These are phyloP conservation scores for Drosophila kurseongensis DNA, from an alignment of 1,140 invertebrate species.

Conservation along the genomic window DNA sequence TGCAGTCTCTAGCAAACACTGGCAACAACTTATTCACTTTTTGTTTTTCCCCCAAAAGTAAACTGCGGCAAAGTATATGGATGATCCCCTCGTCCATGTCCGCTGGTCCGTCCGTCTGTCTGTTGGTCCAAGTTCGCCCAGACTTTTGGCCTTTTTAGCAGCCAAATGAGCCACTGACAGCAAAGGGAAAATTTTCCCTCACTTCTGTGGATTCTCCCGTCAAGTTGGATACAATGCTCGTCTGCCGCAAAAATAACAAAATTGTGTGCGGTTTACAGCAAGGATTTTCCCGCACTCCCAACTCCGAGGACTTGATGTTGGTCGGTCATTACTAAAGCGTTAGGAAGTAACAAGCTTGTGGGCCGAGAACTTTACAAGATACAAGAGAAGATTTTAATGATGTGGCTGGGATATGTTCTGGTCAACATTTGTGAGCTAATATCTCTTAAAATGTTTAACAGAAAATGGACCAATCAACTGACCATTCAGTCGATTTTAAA, in stretches of 20 bases:
- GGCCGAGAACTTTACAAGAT: slow-evolving; percentile 14
- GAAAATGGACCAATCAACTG: too few relatives aligned
- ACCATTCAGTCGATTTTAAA: not conserved
- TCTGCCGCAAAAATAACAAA: slow-evolving; percentile 72
- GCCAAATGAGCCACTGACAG: slow-evolving; percentile 72
- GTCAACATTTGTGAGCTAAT: not conserved
- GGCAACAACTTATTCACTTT: slow-evolving; percentile 76
- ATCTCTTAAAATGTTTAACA: not conserved
- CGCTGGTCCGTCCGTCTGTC: not conserved
- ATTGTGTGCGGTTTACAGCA: slow-evolving; percentile 59
- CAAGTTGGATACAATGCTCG: slow-evolving; percentile 62
- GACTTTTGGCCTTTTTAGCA: slow-evolving; percentile 49
- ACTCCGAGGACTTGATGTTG: slow-evolving; percentile 12
- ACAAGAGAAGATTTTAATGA: slow-evolving; percentile 33
- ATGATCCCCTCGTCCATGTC: not conserved
- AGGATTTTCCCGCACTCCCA: slow-evolving; percentile 44
- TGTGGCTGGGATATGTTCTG: slow-evolving; percentile 2
- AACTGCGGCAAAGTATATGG: slow-evolving; percentile 59
- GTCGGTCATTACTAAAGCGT: slow-evolving; percentile 30
- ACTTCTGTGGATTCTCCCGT: slow-evolving; percentile 24
- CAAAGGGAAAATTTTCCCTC: slow-evolving; percentile 41
- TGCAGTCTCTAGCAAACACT: slow-evolving; percentile 66
- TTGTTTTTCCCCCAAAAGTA: slow-evolving; percentile 66
- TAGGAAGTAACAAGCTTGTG: slow-evolving; percentile 29
- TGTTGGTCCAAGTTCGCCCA: slow-evolving; percentile 22